Base-by-base conservation (phyloP, 2,113 vertebrate species). In the Paradoxurus hermaphroditus region DNA sequence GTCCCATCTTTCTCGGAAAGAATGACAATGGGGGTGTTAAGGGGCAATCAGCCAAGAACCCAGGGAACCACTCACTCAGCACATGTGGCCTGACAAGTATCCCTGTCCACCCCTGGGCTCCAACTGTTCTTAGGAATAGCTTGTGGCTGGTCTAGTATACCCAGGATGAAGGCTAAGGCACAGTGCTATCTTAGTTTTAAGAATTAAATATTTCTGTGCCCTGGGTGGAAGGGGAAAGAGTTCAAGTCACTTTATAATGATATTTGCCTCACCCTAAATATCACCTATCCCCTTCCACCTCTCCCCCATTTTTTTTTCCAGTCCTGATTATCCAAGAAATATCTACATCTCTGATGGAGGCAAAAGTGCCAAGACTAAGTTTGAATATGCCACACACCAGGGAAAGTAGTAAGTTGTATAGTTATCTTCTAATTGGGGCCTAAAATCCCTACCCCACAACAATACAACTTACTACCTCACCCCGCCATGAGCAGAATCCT, bases 381-480 rank as follows among this genome's bases (percentile, higher is more conserved):
- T 78, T 88, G 95, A 96, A 51, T 68, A 86, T 89, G 92, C 95
- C 44, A 92, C 85, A 96, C 89, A 95, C 95, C 98, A 98, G 98
- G 99, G 99, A 99, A 99, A 99, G 99, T 99, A 99, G 99, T 99
- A 99, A 99, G 99, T 99, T 99, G 99, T 99, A 99, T 99, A 99
- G 99, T 99, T 99, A 99, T 99, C 99, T 99, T 99, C 99, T 98
- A 97, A 98, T 97, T 98, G 99, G 99, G 98, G 99, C 98, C 90
- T 98, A 98, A 98, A 99, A 99, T 99, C 98, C 98, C 98, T 98
- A 99, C 99, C 99, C 99, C 99, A 99, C 99, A 99, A 99, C 99
- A 99, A 99, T 99, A 99, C 99, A 99, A 99, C 99, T 99, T 99
- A 99, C 99, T 99, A 99, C 99, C 99, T 99, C 99, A 99, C 99